These are phyloP conservation scores for Scomber japonicus DNA, from an alignment of 2,113 vertebrate genomes.

Conservation along the genomic window DNA sequence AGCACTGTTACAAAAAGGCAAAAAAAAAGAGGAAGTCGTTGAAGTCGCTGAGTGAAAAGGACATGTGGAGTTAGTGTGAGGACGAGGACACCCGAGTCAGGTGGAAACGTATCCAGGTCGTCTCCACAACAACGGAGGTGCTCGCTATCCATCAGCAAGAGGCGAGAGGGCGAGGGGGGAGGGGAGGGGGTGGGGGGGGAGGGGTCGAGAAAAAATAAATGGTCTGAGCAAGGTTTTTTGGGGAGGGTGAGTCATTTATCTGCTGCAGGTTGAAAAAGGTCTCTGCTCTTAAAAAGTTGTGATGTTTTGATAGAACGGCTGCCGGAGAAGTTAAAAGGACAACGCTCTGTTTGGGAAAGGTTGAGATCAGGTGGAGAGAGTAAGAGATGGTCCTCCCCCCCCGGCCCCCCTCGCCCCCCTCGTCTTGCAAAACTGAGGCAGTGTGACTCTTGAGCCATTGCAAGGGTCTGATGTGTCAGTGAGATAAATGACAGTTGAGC, in stretches of 20 bases:
- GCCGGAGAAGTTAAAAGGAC: not conserved
- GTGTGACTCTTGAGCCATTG: not conserved
- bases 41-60: constrained; percentile 30
- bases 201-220: constrained; percentile 54
- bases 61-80: constrained; percentile 27
- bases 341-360: constrained; percentile 2
- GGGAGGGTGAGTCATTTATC: constrained; percentile 54
- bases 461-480: not conserved
- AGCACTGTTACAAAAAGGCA: not conserved
- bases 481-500: constrained; percentile 11
- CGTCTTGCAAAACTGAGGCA: not conserved
- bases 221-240: constrained; percentile 12
- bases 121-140: constrained; percentile 51
- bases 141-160: constrained; percentile 57
- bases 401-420: too few species aligned
- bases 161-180: not conserved
- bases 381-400: not conserved
- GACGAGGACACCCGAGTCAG: constrained; percentile 52
- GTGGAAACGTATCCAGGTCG: constrained; percentile 65
- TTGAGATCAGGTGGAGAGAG: not conserved
- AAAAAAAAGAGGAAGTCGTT: constrained; percentile 20
- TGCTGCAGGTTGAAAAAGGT: constrained; percentile 24
- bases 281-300: constrained; percentile 14
- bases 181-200: constrained; percentile 7
- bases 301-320: not conserved